Conservation (phyloP, 2,113 vertebrate species). For the Brevimyrus niger region DNA sequence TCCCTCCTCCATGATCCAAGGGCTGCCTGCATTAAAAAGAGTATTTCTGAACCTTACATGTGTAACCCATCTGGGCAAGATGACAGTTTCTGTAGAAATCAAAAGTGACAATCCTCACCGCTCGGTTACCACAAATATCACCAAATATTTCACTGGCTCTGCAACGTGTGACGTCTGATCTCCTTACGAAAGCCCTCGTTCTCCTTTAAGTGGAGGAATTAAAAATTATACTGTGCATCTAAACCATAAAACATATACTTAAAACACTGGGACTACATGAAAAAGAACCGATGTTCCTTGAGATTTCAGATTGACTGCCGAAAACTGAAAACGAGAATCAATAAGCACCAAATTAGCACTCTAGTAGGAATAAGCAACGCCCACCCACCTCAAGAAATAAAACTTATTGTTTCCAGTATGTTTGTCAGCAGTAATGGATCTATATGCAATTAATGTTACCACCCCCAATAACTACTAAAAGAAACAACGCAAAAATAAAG, state of each 20-base stretch:
- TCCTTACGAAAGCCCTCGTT: neutral
- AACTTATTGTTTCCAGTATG: neutral
- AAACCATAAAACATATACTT: neutral
- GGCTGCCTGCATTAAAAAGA: neutral
- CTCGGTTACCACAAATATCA: neutral
- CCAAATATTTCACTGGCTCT: neutral
- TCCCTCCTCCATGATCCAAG: neutral
- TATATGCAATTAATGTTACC: neutral
- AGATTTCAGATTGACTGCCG: neutral
- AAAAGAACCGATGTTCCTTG: neutral
- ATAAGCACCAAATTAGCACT: neutral
- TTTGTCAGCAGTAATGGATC: neutral
- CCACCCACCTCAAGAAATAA: neutral
- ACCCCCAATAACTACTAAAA: neutral
- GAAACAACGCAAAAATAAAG: neutral
- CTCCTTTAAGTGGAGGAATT: neutral
- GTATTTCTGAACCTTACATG: neutral
- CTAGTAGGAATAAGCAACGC: neutral
- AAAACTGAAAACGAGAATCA: neutral
- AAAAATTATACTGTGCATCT: constrained; percentile 9
- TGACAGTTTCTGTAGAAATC: neutral
- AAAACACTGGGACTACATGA: neutral
- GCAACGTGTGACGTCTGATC: neutral
- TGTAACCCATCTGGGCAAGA: neutral
- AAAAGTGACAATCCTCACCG: neutral